A percentile compares a stretch with the other conserved stretches of the same genome.
Conservation (phyloP, 2,797 vertebrate genomes). For the Pempheris klunzingeri region DNA sequence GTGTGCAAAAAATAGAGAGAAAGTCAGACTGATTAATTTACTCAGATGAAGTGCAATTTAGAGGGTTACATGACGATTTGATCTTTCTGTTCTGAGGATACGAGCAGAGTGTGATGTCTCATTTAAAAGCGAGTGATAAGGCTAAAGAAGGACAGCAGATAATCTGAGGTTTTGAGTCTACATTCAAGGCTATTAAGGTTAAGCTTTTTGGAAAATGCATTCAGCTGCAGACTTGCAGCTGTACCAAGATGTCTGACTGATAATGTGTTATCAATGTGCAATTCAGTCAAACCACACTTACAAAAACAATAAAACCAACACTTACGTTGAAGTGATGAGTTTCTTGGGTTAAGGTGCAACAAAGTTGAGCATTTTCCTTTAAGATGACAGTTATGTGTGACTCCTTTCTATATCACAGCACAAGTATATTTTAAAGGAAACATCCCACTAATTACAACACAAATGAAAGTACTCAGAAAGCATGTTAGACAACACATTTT, state of each 20-base stretch:
- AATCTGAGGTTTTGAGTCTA: neutral
- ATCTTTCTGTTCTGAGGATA: neutral
- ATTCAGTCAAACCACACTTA: neutral
- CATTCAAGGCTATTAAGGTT: neutral
- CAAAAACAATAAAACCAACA: neutral
- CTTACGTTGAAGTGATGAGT: neutral
- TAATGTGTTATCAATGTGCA: neutral
- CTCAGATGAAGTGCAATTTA: slow-evolving; percentile 13
- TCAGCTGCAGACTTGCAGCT: neutral
- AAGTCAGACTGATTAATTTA: slow-evolving; percentile 12
- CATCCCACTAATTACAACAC: neutral
- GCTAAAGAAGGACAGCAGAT: neutral
- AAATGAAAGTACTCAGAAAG: neutral
- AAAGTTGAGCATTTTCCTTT: neutral
- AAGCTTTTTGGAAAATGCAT: neutral
- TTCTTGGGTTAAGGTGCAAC: neutral
- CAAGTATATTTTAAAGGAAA: neutral
- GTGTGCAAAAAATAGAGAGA: slow-evolving; percentile 23
- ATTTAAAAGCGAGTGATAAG: slow-evolving; percentile 11
- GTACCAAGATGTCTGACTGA: neutral
- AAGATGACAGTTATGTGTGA: neutral
- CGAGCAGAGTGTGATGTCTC: neutral
- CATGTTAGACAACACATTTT: neutral
- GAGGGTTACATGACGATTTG: slow-evolving; percentile 17
- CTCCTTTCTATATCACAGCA: neutral